Evolutionary conservation across 2,797 vertebrate genomes (phyloP).

Genomic region (Eospalax fontanierii): DNA sequence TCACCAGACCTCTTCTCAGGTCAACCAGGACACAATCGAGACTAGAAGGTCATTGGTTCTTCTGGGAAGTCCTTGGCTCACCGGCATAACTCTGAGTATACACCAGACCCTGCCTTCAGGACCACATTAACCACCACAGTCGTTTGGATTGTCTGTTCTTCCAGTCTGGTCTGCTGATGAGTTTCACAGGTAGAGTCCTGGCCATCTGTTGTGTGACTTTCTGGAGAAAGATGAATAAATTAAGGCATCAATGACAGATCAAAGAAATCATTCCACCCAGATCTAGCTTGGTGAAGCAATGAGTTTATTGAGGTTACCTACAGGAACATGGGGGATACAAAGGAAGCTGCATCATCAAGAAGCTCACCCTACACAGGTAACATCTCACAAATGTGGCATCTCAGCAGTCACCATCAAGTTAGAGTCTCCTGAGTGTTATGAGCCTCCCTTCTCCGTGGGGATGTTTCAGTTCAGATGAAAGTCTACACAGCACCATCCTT

Average conservation of each 20-base stretch:
- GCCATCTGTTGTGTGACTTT: no score
- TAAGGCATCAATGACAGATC: no score
- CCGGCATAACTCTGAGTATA: fast-evolving
- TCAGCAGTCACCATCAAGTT: background rate
- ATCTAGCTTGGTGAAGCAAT: no score
- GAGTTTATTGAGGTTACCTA: background rate
- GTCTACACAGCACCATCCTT: background rate
- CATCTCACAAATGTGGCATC: background rate
- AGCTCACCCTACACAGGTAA: background rate
- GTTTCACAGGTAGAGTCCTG: background rate
- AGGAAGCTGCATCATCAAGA: background rate
- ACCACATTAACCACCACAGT: no score
- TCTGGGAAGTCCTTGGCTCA: background rate
- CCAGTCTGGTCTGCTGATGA: background rate
- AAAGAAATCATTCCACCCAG: no score
- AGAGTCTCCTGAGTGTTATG: no score
- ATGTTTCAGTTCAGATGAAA: background rate
- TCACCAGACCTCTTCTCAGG: background rate
- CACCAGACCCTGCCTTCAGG: fast-evolving
- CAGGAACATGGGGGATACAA: background rate
- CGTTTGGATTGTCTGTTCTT: background rate
- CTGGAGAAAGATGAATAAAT: no score
- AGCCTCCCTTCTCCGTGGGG: no score
- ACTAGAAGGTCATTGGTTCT: background rate
- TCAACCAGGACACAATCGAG: background rate